phyloP scores from a whole-genome alignment of 2,888 invertebrate genomes.

The Hirtodrosophila duncani region DNA sequence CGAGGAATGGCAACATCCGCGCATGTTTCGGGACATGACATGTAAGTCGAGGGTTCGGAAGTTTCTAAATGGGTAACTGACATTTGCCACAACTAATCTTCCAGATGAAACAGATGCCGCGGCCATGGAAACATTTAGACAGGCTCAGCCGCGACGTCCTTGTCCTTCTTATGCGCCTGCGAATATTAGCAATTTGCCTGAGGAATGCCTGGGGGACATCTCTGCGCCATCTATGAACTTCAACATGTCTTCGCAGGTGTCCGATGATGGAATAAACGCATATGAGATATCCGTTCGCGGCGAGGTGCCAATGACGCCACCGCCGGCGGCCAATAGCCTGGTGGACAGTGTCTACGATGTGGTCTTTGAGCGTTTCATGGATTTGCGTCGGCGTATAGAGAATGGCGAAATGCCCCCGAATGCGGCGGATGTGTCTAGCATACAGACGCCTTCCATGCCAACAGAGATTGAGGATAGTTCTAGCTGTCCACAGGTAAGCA shows the following conservation, averaged over 20 bases:
- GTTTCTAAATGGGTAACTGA: no score
- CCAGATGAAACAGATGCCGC: slow-evolving; percentile 30
- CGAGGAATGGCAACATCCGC: slow-evolving; percentile 48
- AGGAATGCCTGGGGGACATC: slow-evolving; percentile 34
- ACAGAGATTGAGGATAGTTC: no score
- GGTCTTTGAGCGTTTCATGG: slow-evolving; percentile 28
- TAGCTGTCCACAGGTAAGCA: no score
- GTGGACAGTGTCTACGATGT: slow-evolving; percentile 24
- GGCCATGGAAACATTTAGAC: slow-evolving; percentile 6
- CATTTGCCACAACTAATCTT: no score
- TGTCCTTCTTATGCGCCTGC: neutral
- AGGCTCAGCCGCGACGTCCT: slow-evolving; percentile 13
- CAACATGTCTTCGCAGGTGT: slow-evolving; percentile 1
- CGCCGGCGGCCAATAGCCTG: neutral
- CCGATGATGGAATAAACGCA: neutral
- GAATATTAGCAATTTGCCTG: slow-evolving; percentile 33
- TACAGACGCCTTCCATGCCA: no score
- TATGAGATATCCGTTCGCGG: slow-evolving; percentile 9
- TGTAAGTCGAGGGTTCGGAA: no score
- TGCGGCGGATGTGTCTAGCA: no score
- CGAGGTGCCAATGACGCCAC: neutral
- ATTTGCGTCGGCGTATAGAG: slow-evolving; percentile 7
- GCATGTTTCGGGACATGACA: slow-evolving; percentile 36
- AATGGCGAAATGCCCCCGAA: no score
- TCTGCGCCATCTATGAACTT: slow-evolving; percentile 27